Percentiles rank a stretch among this genome's conserved stretches.
phyloP scores from a whole-genome alignment of 2,797 vertebrate species.

The Anabas testudineus region DNA sequence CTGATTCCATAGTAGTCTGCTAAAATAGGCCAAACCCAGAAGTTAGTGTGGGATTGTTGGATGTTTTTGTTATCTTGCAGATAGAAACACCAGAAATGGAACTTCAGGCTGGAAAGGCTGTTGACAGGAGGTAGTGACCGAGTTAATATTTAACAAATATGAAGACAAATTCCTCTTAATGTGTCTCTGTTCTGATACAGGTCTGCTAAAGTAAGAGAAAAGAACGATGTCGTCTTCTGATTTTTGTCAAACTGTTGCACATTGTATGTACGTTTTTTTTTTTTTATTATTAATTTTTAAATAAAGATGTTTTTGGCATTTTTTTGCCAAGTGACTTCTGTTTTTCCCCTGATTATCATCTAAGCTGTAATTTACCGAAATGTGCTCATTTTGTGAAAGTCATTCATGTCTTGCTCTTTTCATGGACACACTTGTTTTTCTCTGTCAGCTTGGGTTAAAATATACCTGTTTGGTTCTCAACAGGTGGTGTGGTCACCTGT shows the following conservation, averaged over 20 bases:
- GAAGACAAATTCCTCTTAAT: neutral
- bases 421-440: neutral
- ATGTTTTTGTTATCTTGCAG: neutral
- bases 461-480: no score
- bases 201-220: neutral
- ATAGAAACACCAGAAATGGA: neutral
- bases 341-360: no score
- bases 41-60: neutral
- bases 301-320: conserved; percentile 8
- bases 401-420: no score
- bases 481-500: no score
- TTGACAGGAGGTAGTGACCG: neutral
- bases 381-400: neutral
- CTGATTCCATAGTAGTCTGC: neutral
- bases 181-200: neutral
- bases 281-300: conserved; percentile 2
- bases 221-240: neutral
- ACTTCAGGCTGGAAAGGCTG: neutral
- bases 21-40: neutral
- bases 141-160: neutral
- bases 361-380: neutral
- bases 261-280: conserved; percentile 29
- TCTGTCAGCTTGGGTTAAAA: no score
- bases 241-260: neutral
- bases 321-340: neutral